phyloP scores from a whole-genome alignment of 1,140 invertebrate genomes.

The Nylanderia fulva region DNA sequence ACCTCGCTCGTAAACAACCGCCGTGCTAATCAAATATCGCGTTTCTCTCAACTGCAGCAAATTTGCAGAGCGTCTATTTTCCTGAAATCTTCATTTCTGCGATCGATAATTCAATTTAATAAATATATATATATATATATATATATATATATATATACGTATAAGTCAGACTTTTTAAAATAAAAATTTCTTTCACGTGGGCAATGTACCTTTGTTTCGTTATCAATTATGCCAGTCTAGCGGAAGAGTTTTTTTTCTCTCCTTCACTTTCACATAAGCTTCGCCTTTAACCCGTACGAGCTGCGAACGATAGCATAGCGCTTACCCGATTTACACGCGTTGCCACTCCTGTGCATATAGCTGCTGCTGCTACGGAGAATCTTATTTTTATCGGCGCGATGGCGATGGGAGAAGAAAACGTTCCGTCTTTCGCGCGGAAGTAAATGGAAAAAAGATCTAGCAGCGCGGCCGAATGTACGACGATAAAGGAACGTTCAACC shows the following conservation, averaged over 20 bases:
- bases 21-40: slow-evolving; percentile 46
- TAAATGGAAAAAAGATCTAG: slow-evolving; percentile 32
- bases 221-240: neutral
- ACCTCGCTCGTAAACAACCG: slow-evolving; percentile 51
- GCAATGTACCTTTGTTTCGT: no score
- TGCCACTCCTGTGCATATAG: neutral
- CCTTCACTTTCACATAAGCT: neutral
- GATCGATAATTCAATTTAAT: neutral
- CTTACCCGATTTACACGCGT: slow-evolving; percentile 16
- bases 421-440: slow-evolving; percentile 18
- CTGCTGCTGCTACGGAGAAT: neutral
- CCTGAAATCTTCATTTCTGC: neutral
- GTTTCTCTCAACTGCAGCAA: slow-evolving; percentile 31
- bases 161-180: neutral
- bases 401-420: neutral
- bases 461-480: slow-evolving; percentile 20
- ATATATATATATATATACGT: no score
- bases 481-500: slow-evolving; percentile 34
- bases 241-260: neutral
- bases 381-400: slow-evolving; percentile 59
- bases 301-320: neutral
- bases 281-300: neutral
- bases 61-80: slow-evolving; percentile 8
- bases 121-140: no score
- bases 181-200: neutral